Conservation (phyloP, 2,888 invertebrate species). For the Gisinianus flammeolus region DNA sequence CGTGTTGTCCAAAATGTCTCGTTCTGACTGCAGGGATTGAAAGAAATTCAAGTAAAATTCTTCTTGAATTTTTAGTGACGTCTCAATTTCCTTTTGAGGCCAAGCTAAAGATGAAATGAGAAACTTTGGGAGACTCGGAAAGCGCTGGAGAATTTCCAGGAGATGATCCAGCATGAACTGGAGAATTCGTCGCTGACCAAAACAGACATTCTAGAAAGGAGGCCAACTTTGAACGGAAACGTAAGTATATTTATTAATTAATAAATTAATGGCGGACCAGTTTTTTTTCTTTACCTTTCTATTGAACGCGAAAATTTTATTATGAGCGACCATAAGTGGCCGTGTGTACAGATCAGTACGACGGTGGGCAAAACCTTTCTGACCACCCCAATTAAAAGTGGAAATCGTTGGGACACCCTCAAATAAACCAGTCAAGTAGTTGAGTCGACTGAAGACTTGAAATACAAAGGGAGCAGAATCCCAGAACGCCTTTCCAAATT, state of each 20-base stretch:
- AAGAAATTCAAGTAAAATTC: constrained; percentile 40
- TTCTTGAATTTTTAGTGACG: constrained; percentile 40
- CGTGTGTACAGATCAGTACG: constrained; percentile 47
- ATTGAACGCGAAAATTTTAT: background rate
- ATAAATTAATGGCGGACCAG: too few relatives aligned
- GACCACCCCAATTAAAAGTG: constrained; percentile 40
- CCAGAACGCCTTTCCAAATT: constrained; percentile 25
- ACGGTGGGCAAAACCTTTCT: constrained; percentile 40
- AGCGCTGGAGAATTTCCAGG: constrained; percentile 35
- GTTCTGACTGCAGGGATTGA: constrained; percentile 24
- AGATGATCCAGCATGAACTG: constrained; percentile 42
- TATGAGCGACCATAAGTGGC: background rate
- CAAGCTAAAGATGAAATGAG: constrained; percentile 42
- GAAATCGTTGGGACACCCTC: constrained; percentile 41
- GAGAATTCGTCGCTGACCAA: constrained; percentile 35
- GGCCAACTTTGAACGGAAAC: too few relatives aligned
- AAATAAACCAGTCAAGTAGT: constrained; percentile 46
- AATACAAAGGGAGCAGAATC: constrained; percentile 45
- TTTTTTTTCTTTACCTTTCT: background rate
- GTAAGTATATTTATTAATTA: too few relatives aligned
- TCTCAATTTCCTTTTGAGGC: constrained; percentile 42
- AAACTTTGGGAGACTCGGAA: constrained; percentile 40
- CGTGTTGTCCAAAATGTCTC: constrained; percentile 42
- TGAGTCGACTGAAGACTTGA: constrained; percentile 36
- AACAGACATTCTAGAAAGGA: constrained; percentile 29